phyloP scores from a whole-genome alignment of 1,140 invertebrate genomes.

The Drosophila pruinosa region DNA sequence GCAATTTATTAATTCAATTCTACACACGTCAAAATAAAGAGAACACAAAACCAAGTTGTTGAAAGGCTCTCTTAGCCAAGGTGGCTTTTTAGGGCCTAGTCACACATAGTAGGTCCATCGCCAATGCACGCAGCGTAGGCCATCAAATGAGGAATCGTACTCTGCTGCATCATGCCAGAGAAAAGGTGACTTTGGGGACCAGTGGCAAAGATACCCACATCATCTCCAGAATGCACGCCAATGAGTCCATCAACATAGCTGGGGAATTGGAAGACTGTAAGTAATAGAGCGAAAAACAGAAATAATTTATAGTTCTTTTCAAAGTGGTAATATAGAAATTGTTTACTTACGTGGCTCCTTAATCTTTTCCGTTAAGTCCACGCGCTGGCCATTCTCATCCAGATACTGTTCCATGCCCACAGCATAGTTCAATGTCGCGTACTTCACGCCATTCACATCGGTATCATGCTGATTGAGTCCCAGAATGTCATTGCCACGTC shows the following conservation, averaged over 20 bases:
- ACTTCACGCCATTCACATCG: conserved; percentile 83
- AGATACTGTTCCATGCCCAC: conserved; percentile 85
- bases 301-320: too few species aligned
- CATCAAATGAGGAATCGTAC: conserved; percentile 89
- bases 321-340: neutral
- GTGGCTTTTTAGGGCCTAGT: too few species aligned
- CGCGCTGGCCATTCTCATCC: conserved; percentile 56
- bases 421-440: conserved; percentile 87
- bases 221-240: conserved; percentile 88
- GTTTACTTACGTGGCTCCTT: conserved; percentile 30
- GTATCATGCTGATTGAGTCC: conserved; percentile 79
- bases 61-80: too few species aligned
- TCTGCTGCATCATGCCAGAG: conserved; percentile 90
- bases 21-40: too few species aligned
- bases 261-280: conserved; percentile 83
- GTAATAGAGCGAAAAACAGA: neutral
- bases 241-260: conserved; percentile 79
- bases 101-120: conserved; percentile 58
- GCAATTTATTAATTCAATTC: too few species aligned
- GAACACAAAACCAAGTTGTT: too few species aligned
- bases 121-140: conserved; percentile 87
- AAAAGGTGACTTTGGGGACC: conserved; percentile 87
- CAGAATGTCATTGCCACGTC: conserved; percentile 87
- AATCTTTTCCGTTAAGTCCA: conserved; percentile 48
- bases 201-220: conserved; percentile 86